Base-by-base conservation (phyloP, 1,140 invertebrate species). In the Brachionus paranguensis region DNA sequence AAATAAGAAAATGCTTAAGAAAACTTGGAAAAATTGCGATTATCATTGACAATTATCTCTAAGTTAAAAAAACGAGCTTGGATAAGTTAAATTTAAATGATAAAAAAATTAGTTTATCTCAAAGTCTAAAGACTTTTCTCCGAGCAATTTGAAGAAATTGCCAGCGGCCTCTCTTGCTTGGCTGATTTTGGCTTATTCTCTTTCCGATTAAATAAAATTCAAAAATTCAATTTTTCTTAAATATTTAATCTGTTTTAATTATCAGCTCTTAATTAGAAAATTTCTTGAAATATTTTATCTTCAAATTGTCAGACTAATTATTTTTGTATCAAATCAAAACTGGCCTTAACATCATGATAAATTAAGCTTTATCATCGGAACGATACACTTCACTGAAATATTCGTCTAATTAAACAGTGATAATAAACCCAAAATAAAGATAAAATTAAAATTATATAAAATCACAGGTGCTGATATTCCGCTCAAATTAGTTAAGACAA, bases 281-380 rank as follows among this genome's bases (percentile, higher is more conserved):
- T 60, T 60, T 60, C 53, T 60, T 60, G 53, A 60, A 60, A 60
- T 60, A 60, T 60, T 60, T 60, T 60, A 60, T 60, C 53, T 60
- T 60, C 10, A 24, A 60, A 60, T 60, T 60, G 53, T 60, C 53
- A 60, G 53, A 60, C 53, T 60, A 60, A 60, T 60, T 60, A 60
- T 60, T 60, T 60, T 60, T 24, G 53, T 60, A 60, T 60, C 53
- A 60, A 60, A 60, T 60, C 53, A 60, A 60, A 60, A 60, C 53
- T 60, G 53, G 53, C 53, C 53, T 20, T 24, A 60, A 60, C 53
- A 60, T 60, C 53, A 60, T 60, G 53, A 60, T 60, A 60, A 60
- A 60, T 53, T 60, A 60, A 60, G 53, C 53, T 60, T 27, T 60
- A 60, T 60, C 53, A 60, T 60, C 53, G 20, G 53, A 60, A 60